Base-by-base conservation (phyloP, 92 coral and sea anemone genomes). In the Ricordea florida region DNA sequence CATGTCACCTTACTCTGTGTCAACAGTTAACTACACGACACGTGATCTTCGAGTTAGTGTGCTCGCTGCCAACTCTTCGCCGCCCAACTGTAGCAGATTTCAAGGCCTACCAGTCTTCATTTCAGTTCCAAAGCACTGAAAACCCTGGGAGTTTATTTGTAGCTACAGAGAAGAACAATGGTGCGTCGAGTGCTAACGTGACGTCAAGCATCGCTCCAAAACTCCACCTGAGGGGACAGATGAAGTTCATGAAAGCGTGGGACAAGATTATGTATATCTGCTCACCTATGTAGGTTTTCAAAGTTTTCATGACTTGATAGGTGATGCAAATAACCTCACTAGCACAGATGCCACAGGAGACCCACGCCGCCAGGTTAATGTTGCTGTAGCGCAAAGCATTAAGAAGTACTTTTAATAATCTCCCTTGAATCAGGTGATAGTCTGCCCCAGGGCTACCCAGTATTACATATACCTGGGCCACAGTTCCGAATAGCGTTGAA, bases 201-300 rank as follows among this genome's bases (percentile, higher is more conserved):
- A 44, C 35, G 27, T 10, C 18, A 57, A 13, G 15, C n/a, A 44
- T 70, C n/a, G 89, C 97, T 3, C 74, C n/a, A n/a, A n/a, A 79
- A 0, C 88, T 91, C 0, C 97, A 91, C 26, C 75, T 91, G 10
- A 79, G 89, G 34, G 97, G 97, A 6, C 79, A 82, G 60, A 91
- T 91, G 97, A 91, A 91, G 72, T 87, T 48, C 68, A 74, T 91
- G 10, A 57, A 50, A 48, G 74, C 73, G 49, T 91, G 93, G 97
- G 83, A 91, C 48, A 91, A 87, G 75, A 82, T 84, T 35, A 35
- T 91, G 21, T 91, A 69, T 63, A 91, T 91, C 59, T 91, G 93
- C 59, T 91, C 97, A 24, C 97, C 97, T 1, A 61, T 91, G 97
- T 91, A 69, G 51, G 93, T 90, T 11, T 0, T n/a, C 2, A 22